phyloP scores from a whole-genome alignment of 1,140 invertebrate genomes.

The Platyscapa corneri region DNA sequence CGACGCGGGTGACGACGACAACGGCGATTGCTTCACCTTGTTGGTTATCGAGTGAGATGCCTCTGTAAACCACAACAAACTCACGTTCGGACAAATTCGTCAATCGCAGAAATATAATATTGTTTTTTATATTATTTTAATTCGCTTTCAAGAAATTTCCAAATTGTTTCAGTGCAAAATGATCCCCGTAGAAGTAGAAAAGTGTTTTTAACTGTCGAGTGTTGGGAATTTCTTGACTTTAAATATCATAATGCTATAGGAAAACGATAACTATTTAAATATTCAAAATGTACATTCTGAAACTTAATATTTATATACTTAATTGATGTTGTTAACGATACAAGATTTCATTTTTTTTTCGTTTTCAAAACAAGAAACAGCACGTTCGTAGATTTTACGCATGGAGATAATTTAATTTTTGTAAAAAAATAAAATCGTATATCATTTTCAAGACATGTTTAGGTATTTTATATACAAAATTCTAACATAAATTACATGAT shows the following conservation, averaged over 20 bases:
- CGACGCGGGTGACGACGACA: conserved; percentile 53
- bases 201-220: neutral
- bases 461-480: too few species aligned
- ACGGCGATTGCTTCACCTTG: conserved; percentile 21
- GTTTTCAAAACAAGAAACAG: too few species aligned
- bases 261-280: neutral
- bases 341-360: too few species aligned
- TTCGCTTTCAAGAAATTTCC: neutral
- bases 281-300: neutral
- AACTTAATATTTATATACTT: too few species aligned
- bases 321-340: too few species aligned
- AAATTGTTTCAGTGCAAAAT: neutral
- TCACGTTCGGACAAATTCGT: neutral
- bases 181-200: too few species aligned
- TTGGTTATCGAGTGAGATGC: conserved; percentile 12
- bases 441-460: too few species aligned
- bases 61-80: neutral
- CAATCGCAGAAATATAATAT: neutral
- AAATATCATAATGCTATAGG: neutral
- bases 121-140: neutral
- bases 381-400: too few species aligned
- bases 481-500: neutral
- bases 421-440: neutral
- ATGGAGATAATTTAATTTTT: too few species aligned
- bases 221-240: neutral